phyloP scores from a whole-genome alignment of 2,113 vertebrate species.

The Bos taurus region DNA sequence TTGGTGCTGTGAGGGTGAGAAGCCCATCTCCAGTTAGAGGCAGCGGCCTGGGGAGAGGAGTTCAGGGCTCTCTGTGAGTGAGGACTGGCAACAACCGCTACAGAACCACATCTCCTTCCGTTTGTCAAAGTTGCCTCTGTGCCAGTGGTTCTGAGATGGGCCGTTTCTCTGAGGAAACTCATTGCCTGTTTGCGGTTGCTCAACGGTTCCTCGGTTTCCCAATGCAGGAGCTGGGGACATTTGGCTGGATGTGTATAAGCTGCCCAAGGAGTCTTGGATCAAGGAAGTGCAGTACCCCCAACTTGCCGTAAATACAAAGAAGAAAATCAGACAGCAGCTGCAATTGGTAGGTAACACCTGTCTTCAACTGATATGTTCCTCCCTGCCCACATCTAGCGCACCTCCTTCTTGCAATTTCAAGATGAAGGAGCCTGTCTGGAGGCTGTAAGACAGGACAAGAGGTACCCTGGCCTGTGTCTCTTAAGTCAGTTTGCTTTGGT shows the following conservation, averaged over 20 bases:
- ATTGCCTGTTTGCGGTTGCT: constrained; percentile 59
- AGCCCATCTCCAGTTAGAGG: neutral
- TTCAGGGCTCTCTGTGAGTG: neutral
- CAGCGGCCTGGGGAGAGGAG: accelerated
- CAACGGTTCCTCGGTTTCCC: constrained; percentile 44
- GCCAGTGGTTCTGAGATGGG: neutral
- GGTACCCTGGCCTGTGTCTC: neutral
- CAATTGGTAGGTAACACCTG: constrained; percentile 59
- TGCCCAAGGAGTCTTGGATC: constrained; percentile 88
- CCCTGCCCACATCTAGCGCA: neutral
- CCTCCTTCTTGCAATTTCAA: neutral
- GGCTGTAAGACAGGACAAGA: neutral
- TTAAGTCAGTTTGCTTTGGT: neutral
- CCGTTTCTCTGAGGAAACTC: constrained; percentile 28
- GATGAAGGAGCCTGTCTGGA: neutral
- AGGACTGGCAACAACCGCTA: neutral
- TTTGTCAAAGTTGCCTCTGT: neutral
- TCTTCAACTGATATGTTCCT: neutral
- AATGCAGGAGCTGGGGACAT: constrained; percentile 79
- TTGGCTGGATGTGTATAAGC: constrained; percentile 88
- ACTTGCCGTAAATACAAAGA: constrained; percentile 37
- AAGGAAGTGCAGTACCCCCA: constrained; percentile 77
- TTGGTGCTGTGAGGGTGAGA: neutral
- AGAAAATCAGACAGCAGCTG: neutral
- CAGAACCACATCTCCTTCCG: accelerated